Percentiles rank a stretch among this genome's conserved stretches.
Conservation (phyloP, 1,140 invertebrate species). For the Helicoverpa armigera region DNA sequence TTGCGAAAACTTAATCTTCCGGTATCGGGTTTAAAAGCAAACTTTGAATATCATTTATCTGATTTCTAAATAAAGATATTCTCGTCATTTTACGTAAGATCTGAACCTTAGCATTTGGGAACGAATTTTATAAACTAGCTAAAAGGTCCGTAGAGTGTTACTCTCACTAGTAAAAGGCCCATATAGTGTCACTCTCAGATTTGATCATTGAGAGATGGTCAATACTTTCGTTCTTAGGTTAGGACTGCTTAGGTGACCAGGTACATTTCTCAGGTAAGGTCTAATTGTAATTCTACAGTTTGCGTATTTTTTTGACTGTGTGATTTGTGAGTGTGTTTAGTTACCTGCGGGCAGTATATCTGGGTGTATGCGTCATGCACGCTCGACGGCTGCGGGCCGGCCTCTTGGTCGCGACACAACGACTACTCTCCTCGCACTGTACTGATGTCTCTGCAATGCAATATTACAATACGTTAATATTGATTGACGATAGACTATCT, state of each 20-base stretch:
- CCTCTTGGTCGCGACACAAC: conserved; percentile 76
- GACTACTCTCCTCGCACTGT: conserved; percentile 86
- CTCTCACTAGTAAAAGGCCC: no score
- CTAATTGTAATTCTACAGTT: not conserved
- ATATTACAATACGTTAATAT: conserved; percentile 37
- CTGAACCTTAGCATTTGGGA: not conserved
- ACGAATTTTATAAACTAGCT: no score
- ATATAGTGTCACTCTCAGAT: no score
- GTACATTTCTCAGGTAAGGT: no score
- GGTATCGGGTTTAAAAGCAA: conserved; percentile 2
- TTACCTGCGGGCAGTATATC: conserved; percentile 83
- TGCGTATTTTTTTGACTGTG: not conserved
- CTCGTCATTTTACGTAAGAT: not conserved
- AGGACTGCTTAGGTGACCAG: no score
- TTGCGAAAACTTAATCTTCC: not conserved
- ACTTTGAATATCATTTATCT: conserved; percentile 12
- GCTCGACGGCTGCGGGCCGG: conserved; percentile 83
- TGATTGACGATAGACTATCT: not conserved
- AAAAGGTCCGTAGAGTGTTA: no score
- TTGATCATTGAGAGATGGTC: no score
- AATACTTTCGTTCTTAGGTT: no score
- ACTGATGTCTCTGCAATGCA: conserved; percentile 84
- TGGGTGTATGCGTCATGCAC: conserved; percentile 87
- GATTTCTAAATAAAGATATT: conserved; percentile 30
- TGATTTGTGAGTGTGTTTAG: not conserved